Evolutionary conservation across 1,140 invertebrate genomes (phyloP), one percentile per base, ranked within the genome.

Genomic region (Antheraea mylitta): DNA sequence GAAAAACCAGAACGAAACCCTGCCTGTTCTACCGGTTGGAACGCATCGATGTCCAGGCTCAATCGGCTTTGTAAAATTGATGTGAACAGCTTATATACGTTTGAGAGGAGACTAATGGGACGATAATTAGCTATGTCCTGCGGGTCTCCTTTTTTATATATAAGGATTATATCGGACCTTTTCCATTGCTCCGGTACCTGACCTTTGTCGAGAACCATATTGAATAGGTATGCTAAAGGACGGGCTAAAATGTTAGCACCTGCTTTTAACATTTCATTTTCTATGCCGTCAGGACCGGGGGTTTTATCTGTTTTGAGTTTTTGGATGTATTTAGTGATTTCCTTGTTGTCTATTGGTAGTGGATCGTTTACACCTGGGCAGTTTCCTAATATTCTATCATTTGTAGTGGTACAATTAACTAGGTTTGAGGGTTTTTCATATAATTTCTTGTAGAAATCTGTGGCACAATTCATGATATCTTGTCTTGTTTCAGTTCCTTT

Each of bases 401-500:
- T 36, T 19, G 18, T 22, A 60, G 59, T 19, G 22, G 22, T 60
- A n/a, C 58, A 59, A 60, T 9, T 19, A 60, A 60, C 18, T 36
- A 7, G 22, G 18, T 60, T 18, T 60, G 36, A 64, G 58, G 30
- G 5, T 63, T 63, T 66, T 16, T 38, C 60, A n/a, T 74, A 74
- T 45, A 74, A 42, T 7, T 74, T 18, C 37, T 58, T 71, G 19
- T 74, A 74, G 19, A 69, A 74, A 18, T 69, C 45, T 64, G 73
- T 71, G 45, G 73, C 67, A 9, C 18, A 38, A 13, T 62, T 61
- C 58, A 71, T 65, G 5, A 75, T 19, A 16, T 71, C 65, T 64
- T 67, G 67, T 61, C 73, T 69, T 16, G 64, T 48, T 67, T 67
- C 67, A 22, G 70, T 71, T 69, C 66, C 69, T 58, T 66, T 13